These are phyloP conservation scores for Pollenia amentaria DNA, from an alignment of 2,888 invertebrate species.

Conservation along the genomic window DNA sequence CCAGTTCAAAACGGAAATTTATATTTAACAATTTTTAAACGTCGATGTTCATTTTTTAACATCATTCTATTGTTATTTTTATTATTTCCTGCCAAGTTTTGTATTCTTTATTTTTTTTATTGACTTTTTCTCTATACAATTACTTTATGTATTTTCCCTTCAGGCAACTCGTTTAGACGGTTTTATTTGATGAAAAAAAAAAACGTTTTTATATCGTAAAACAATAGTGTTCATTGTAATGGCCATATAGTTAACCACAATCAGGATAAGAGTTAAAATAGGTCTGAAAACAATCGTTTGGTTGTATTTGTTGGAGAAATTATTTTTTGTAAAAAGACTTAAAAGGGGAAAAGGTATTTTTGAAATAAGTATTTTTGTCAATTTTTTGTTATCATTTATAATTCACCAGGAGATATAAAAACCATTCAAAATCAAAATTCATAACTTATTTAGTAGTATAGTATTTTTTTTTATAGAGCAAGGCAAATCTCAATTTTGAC, in stretches of 20 bases:
- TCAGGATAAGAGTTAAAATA: conserved; percentile 43
- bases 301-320: background rate
- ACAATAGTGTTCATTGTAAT: conserved; percentile 59
- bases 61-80: conserved; percentile 49
- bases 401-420: background rate
- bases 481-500: too few species aligned
- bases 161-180: conserved; percentile 52
- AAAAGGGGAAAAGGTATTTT: background rate
- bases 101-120: conserved; percentile 44
- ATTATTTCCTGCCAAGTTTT: conserved; percentile 29
- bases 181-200: conserved; percentile 47
- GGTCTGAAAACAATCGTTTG: background rate
- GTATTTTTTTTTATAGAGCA: too few species aligned
- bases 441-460: too few species aligned
- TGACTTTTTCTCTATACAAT: conserved; percentile 35
- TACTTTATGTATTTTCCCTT: conserved; percentile 45
- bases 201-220: conserved; percentile 43
- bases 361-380: background rate
- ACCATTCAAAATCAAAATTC: too few species aligned
- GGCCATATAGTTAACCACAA: conserved; percentile 47
- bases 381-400: conserved; percentile 23
- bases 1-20: conserved; percentile 17
- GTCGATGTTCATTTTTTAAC: conserved; percentile 58
- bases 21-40: conserved; percentile 64
- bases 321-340: background rate